Conservation (phyloP, 1,140 invertebrate genomes). For the Drosophila kikkawai region DNA sequence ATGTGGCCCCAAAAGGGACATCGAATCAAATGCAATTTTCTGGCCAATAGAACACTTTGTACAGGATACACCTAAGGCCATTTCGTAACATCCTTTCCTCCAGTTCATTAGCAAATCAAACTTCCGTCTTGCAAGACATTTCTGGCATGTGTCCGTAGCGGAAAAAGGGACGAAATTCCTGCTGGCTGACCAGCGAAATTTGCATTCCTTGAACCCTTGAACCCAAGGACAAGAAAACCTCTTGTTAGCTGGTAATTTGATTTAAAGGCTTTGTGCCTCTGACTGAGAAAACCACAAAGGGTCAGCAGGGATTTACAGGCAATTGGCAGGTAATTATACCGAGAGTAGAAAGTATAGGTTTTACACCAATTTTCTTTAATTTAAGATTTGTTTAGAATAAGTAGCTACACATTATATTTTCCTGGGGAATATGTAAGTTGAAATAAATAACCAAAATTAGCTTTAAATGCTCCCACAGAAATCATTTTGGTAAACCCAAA, state of each 20-base stretch:
- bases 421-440: too few species aligned
- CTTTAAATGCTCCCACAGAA: too few species aligned
- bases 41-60: constrained; percentile 74
- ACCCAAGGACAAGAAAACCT: constrained; percentile 45
- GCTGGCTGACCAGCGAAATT: constrained; percentile 41
- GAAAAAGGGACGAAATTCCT: constrained; percentile 55
- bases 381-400: too few species aligned
- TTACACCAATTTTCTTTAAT: background rate
- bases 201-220: constrained; percentile 59
- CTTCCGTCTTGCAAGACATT: constrained; percentile 73
- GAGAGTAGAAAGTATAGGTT: background rate
- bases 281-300: constrained; percentile 4
- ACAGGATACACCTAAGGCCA: constrained; percentile 32
- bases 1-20: constrained; percentile 33
- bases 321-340: background rate
- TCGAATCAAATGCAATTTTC: constrained; percentile 81
- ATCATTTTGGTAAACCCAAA: background rate
- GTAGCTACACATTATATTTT: too few species aligned
- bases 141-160: constrained; percentile 36
- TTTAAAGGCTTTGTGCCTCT: constrained; percentile 55
- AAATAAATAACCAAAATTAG: background rate
- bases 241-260: constrained; percentile 72
- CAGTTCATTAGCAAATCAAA: constrained; percentile 82
- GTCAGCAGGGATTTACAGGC: background rate
- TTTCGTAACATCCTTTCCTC: constrained; percentile 65